A percentile compares a stretch with the other conserved stretches of the same genome.
These are phyloP conservation scores for Platyrinchus mystaceus DNA, from an alignment of 2,797 vertebrate species.

Conservation along the genomic window DNA sequence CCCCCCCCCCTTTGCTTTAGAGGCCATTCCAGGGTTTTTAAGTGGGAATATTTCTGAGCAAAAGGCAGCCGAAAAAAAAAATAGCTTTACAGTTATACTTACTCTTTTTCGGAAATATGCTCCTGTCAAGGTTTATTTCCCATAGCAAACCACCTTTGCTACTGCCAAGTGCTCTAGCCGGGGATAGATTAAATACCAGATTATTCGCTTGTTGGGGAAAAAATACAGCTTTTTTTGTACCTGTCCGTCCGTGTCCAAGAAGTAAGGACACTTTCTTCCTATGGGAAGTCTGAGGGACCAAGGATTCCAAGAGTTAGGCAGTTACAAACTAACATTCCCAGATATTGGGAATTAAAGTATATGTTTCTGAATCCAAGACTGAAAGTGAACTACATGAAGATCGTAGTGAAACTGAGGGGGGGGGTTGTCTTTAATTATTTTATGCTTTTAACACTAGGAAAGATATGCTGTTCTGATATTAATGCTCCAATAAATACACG, in stretches of 20 bases:
- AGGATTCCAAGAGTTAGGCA: background rate
- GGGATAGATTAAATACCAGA: conserved; percentile 51
- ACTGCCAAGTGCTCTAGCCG: conserved; percentile 61
- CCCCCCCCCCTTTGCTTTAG: background rate
- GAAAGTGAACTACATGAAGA: background rate
- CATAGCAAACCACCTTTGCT: conserved; percentile 67
- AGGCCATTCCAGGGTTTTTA: background rate
- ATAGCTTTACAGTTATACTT: conserved; percentile 1
- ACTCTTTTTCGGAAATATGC: conserved; percentile 63
- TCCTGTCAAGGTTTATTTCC: conserved; percentile 78
- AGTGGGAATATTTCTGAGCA: conserved; percentile 12
- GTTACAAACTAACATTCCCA: background rate
- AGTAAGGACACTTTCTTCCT: background rate
- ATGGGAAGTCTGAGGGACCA: background rate
- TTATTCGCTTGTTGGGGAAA: conserved; percentile 38
- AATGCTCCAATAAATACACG: background rate
- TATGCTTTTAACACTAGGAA: background rate
- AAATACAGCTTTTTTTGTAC: conserved; percentile 6
- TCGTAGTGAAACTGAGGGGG: background rate
- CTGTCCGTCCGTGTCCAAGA: background rate
- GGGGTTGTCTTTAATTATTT: background rate
- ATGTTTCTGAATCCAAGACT: background rate
- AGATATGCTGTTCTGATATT: background rate
- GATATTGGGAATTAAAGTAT: background rate
- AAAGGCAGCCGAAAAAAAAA: background rate